These are phyloP conservation scores for Gasterosteus nipponicus DNA, from an alignment of 2,113 vertebrate species.

Conservation along the genomic window DNA sequence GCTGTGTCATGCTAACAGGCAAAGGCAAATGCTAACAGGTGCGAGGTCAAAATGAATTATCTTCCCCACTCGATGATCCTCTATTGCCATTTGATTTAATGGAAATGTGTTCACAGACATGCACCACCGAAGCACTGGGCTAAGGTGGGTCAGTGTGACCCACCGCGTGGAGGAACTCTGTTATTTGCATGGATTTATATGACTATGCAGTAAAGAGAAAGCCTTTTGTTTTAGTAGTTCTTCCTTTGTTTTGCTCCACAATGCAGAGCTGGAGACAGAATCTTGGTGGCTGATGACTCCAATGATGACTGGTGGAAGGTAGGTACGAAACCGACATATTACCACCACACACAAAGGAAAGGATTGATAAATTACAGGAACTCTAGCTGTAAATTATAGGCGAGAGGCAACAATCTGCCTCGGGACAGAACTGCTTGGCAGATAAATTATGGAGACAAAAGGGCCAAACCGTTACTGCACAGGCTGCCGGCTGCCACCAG, in stretches of 20 bases:
- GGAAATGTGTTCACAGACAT: not conserved
- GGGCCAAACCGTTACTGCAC: conserved; percentile 14
- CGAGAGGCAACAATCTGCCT: conserved; percentile 25
- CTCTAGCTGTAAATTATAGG: conserved; percentile 42
- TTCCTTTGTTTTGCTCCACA: conserved; percentile 15
- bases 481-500: conserved; percentile 38
- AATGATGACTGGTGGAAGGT: conserved; percentile 99
- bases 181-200: not conserved
- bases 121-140: not conserved
- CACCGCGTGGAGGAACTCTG: not conserved
- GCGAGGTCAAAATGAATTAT: not conserved
- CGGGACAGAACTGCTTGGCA: conserved; percentile 24
- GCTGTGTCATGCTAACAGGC: not conserved
- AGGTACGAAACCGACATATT: conserved; percentile 17
- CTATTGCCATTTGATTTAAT: not conserved
- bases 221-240: not conserved
- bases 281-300: conserved; percentile 91
- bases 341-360: not conserved
- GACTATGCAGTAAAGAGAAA: not conserved
- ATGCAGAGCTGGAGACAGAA: conserved; percentile 92
- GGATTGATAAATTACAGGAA: conserved; percentile 45
- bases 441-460: conserved; percentile 59
- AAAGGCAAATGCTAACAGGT: not conserved
- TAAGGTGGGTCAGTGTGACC: not conserved
- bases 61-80: not conserved